Conservation (phyloP, 2,888 invertebrate species). For the Drosophila mercatorum region DNA sequence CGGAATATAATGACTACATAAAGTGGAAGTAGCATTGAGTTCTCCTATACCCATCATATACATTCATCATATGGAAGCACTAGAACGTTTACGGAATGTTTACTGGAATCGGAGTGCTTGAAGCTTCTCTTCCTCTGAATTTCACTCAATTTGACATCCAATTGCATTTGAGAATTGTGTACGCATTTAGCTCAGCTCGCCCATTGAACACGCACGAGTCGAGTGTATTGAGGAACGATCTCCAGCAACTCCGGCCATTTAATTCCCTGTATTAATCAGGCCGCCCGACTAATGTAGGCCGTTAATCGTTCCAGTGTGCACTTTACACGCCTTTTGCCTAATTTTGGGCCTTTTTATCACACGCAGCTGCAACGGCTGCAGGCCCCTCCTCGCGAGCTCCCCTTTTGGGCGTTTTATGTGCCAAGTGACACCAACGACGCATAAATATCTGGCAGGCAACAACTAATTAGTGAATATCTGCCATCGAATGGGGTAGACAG, state of each 20-base stretch:
- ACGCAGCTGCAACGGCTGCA: constrained; percentile 79
- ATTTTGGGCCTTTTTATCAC: constrained; percentile 82
- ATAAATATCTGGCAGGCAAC: constrained; percentile 75
- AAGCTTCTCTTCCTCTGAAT: not conserved
- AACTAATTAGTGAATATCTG: constrained; percentile 75
- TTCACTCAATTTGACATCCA: not conserved
- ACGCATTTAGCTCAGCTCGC: constrained; percentile 1
- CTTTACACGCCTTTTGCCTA: constrained; percentile 81
- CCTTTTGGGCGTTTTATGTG: constrained; percentile 65
- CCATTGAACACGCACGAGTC: constrained; percentile 2
- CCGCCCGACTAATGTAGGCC: constrained; percentile 67
- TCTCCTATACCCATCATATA: too few relatives aligned
- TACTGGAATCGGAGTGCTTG: not conserved
- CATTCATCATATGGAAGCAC: too few relatives aligned
- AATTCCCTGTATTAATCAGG: constrained; percentile 71
- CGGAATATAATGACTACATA: not conserved
- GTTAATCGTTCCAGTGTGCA: constrained; percentile 78
- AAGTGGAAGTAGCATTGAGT: not conserved
- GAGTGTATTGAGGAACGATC: constrained; percentile 1
- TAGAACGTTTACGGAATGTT: too few relatives aligned
- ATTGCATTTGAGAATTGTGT: constrained; percentile 1
- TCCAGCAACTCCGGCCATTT: constrained; percentile 36
- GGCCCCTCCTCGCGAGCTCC: not conserved
- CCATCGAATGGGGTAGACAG: constrained; percentile 56
- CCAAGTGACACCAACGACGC: constrained; percentile 77